These are phyloP conservation scores for Phaonia tiefii DNA, from an alignment of 2,888 invertebrate species.

Conservation along the genomic window DNA sequence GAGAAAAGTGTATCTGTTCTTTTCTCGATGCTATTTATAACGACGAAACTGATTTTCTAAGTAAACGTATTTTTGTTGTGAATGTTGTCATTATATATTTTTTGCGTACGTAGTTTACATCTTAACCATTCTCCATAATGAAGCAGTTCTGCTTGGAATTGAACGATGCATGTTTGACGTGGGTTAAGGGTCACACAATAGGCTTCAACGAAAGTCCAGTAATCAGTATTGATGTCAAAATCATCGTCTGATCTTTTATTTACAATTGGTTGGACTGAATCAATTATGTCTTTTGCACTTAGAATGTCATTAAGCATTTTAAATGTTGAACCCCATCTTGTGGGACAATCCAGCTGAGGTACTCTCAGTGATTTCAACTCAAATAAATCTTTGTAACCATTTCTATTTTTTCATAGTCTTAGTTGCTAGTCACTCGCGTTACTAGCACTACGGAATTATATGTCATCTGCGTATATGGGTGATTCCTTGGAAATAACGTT, in stretches of 20 bases:
- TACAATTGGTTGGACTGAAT: background rate
- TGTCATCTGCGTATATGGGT: background rate
- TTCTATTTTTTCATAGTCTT: background rate
- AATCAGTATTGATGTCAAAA: background rate
- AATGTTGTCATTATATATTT: background rate
- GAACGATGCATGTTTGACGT: background rate
- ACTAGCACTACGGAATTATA: background rate
- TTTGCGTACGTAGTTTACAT: constrained; percentile 7
- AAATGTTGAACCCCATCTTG: too few species aligned
- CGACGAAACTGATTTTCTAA: background rate
- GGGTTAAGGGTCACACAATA: background rate
- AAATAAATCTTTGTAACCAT: background rate
- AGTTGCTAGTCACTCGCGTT: background rate
- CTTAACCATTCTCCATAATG: constrained; percentile 30
- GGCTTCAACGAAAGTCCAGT: background rate
- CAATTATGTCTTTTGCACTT: background rate
- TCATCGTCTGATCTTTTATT: background rate
- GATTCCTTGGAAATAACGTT: too few species aligned
- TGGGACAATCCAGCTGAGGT: too few species aligned
- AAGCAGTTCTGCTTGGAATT: constrained; percentile 13
- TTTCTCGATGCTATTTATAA: constrained; percentile 12
- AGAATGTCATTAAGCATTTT: too few species aligned
- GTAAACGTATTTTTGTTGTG: background rate
- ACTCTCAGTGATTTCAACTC: background rate
- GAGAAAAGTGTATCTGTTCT: background rate